Evolutionary conservation across 2,113 vertebrate genomes (phyloP).

Genomic region (Vidua chalybeata): DNA sequence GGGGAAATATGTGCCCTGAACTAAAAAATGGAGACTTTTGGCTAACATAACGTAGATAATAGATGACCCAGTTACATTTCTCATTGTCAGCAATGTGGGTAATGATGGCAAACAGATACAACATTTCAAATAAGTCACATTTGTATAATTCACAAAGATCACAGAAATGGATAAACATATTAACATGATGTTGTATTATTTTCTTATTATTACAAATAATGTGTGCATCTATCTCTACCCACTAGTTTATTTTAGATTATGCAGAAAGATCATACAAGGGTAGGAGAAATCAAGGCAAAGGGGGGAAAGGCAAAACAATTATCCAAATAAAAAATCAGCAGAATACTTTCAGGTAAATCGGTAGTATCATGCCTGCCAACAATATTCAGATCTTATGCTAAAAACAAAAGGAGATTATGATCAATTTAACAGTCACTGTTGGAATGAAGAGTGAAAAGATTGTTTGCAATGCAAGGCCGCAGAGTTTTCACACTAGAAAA

Average conservation of each 20-base stretch:
- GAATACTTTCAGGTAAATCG: not conserved
- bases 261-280: not conserved
- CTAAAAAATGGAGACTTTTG: not conserved
- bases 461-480: not conserved
- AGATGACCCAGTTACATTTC: not conserved
- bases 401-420: not conserved
- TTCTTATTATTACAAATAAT: not conserved
- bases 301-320: not conserved
- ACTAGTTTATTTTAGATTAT: not conserved
- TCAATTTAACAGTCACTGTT: not conserved
- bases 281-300: not conserved
- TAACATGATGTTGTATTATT: not conserved
- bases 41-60: not conserved
- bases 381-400: not conserved
- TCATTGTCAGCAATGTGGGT: not conserved
- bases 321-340: not conserved
- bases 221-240: not conserved
- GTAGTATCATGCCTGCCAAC: not conserved
- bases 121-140: not conserved
- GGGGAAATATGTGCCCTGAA: not conserved
- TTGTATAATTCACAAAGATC: not conserved
- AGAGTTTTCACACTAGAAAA: not conserved
- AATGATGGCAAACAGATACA: not conserved
- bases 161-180: not conserved
- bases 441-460: not conserved